These are phyloP conservation scores for Theodoxus fluviatilis DNA, from an alignment of 2,888 invertebrate species.

Conservation along the genomic window DNA sequence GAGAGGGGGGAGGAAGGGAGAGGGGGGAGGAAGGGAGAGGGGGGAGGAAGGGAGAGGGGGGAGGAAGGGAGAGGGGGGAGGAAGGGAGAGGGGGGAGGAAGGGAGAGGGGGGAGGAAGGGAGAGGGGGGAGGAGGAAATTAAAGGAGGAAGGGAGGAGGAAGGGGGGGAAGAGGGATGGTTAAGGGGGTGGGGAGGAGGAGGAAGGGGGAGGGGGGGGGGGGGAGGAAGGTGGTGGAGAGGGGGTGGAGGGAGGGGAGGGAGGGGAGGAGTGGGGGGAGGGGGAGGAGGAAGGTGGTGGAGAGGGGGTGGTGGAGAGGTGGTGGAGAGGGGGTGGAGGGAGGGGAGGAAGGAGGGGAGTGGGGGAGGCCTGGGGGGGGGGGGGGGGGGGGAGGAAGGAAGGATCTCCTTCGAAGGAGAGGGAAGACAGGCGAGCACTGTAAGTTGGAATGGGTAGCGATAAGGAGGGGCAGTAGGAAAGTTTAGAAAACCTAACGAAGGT, in stretches of 20 bases:
- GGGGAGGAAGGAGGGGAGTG: conserved; percentile 7
- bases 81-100: conserved; percentile 2
- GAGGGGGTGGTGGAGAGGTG: background rate
- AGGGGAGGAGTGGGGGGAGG: background rate
- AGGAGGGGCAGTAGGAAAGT: too few relatives aligned
- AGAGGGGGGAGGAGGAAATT: background rate
- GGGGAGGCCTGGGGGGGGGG: too few relatives aligned
- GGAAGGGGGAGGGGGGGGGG: background rate
- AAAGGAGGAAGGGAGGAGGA: background rate
- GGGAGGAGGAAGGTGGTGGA: background rate
- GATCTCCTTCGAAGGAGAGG: too few relatives aligned
- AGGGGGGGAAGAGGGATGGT: background rate
- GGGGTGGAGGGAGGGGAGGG: background rate
- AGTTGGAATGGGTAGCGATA: too few relatives aligned
- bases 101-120: background rate
- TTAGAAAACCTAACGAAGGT: too few relatives aligned
- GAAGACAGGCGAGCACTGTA: too few relatives aligned
- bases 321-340: background rate
- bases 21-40: conserved; percentile 2
- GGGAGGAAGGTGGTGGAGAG: background rate
- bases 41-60: background rate
- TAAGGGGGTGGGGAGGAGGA: background rate
- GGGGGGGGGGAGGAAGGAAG: too few relatives aligned
- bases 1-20: conserved; percentile 7
- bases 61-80: background rate